Percentiles rank a stretch among this genome's conserved stretches.
Evolutionary conservation across 2,113 vertebrate genomes (phyloP).

Genomic region (Synchiropus splendidus): DNA sequence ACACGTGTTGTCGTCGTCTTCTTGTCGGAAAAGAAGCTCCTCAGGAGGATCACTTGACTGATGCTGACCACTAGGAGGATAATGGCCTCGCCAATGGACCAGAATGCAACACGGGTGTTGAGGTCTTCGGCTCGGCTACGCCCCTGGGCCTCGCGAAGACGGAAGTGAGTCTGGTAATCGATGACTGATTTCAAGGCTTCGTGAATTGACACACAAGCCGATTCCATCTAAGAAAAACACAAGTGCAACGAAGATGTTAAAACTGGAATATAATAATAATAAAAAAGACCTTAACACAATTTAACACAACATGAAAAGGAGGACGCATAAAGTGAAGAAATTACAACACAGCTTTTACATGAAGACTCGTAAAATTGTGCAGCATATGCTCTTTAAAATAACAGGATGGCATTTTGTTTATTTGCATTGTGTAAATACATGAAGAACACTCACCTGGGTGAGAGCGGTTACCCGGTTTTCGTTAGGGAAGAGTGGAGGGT

Average conservation of each 20-base stretch:
- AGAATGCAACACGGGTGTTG: conserved; percentile 93
- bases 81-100: conserved; percentile 94
- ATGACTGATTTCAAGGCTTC: conserved; percentile 95
- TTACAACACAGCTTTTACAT: no score
- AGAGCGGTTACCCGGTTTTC: conserved; percentile 94
- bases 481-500: conserved; percentile 92
- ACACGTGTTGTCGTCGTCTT: conserved; percentile 93
- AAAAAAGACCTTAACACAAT: no score
- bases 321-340: no score
- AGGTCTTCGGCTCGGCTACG: conserved; percentile 95
- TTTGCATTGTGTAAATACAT: no score
- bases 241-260: no score
- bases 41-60: conserved; percentile 92
- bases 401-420: no score
- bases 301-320: no score
- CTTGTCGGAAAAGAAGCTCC: conserved; percentile 97
- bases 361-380: no score
- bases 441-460: conserved; percentile 80
- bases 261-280: no score
- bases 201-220: conserved; percentile 94
- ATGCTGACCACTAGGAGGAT: conserved; percentile 96
- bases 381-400: no score
- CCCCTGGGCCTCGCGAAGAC: conserved; percentile 88
- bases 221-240: conserved; percentile 80
- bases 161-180: conserved; percentile 96